Percentiles rank a stretch among this genome's conserved stretches.
These are phyloP conservation scores for Microctonus hyperodae DNA, from an alignment of 2,888 invertebrate genomes.

Conservation along the genomic window DNA sequence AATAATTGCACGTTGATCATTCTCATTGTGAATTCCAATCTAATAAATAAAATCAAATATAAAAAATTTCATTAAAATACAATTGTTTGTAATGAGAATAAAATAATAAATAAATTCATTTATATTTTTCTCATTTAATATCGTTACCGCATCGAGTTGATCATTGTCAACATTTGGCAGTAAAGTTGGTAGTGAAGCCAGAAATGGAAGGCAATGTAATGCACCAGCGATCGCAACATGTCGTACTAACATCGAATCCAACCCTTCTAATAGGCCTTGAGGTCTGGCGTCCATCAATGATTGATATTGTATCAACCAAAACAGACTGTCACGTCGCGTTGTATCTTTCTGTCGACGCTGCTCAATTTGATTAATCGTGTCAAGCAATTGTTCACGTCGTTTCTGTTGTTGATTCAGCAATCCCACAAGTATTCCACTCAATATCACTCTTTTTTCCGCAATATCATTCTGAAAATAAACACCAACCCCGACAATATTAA, in stretches of 20 bases:
- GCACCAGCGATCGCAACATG: constrained; percentile 76
- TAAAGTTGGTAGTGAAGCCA: constrained; percentile 65
- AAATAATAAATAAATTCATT: background rate
- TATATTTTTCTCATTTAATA: background rate
- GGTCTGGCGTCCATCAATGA: constrained; percentile 80
- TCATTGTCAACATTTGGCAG: constrained; percentile 67
- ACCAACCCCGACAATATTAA: too few species aligned
- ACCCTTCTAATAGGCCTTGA: constrained; percentile 69
- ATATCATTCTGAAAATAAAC: constrained; percentile 69
- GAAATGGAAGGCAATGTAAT: constrained; percentile 78
- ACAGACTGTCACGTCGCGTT: constrained; percentile 60
- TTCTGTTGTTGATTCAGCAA: constrained; percentile 74
- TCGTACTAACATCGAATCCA: constrained; percentile 75
- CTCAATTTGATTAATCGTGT: constrained; percentile 78
- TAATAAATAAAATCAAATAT: constrained; percentile 32
- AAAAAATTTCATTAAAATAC: background rate
- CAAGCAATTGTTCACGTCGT: constrained; percentile 71
- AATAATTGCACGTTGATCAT: constrained; percentile 70
- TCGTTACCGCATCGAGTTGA: constrained; percentile 65
- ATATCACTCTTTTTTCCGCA: constrained; percentile 71
- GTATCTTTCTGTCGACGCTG: constrained; percentile 53
- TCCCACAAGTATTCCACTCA: constrained; percentile 74
- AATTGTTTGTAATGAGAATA: constrained; percentile 18
- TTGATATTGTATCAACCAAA: constrained; percentile 85
- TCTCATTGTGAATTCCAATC: constrained; percentile 57